Conservation (phyloP, 1,140 invertebrate species). For the Anoplophora glabripennis region DNA sequence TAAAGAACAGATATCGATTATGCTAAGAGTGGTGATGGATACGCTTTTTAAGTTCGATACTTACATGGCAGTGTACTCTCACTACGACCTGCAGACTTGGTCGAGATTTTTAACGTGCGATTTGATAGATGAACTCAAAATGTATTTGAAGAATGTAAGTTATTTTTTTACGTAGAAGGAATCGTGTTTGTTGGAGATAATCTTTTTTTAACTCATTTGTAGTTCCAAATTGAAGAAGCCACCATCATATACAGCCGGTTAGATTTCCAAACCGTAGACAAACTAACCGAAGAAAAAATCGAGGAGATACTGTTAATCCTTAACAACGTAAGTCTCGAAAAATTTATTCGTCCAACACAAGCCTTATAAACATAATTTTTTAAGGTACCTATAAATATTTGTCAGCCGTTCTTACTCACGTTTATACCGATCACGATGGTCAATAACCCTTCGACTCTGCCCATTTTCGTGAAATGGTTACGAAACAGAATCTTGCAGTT, state of each 20-base stretch:
- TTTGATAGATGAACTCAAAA: constrained; percentile 25
- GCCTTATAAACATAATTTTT: constrained; percentile 8
- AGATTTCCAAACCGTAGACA: constrained; percentile 10
- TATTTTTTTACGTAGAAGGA: not conserved
- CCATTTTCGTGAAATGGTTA: constrained; percentile 33
- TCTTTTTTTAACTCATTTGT: constrained; percentile 10
- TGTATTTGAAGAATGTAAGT: constrained; percentile 28
- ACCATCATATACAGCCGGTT: constrained; percentile 32
- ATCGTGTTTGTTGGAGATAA: not conserved
- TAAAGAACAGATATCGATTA: not conserved
- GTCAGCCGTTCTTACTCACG: constrained; percentile 28
- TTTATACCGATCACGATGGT: constrained; percentile 36
- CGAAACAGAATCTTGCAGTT: constrained; percentile 24
- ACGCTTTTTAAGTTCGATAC: constrained; percentile 32
- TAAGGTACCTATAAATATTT: constrained; percentile 16
- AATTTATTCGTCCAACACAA: not conserved
- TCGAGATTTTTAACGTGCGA: constrained; percentile 27
- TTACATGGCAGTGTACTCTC: constrained; percentile 21
- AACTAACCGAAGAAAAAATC: constrained; percentile 21
- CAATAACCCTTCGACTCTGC: constrained; percentile 22
- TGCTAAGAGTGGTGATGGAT: constrained; percentile 9
- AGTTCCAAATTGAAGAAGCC: constrained; percentile 29
- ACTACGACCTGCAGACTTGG: constrained; percentile 22
- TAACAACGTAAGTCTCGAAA: constrained; percentile 25
- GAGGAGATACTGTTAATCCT: constrained; percentile 27